Base-by-base conservation (phyloP, 2,797 vertebrate genomes). In the Paguma larvata region DNA sequence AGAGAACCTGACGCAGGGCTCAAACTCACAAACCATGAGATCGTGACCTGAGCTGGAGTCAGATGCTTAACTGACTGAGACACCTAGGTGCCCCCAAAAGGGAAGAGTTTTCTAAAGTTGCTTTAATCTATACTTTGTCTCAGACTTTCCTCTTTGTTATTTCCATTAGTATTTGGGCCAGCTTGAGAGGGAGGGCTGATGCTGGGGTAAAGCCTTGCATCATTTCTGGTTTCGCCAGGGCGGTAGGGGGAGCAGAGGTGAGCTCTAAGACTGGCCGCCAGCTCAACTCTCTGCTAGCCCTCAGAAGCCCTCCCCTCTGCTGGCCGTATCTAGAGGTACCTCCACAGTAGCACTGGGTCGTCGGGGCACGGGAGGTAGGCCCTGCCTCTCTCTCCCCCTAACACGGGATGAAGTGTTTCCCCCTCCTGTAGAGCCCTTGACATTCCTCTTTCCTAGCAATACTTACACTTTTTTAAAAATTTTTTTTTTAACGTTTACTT, bases 81-180 rank as follows among this genome's bases (percentile, higher is more conserved):
- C 19, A 59, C 21, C 56, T 21, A 59, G 21, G 56, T 8, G 3
- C 56, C 19, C 21, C 8, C 46, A 83, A 85, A 83, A 70, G 25
- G 68, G 65, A 14, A 41, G 38, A 1, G 19, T 68, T 94, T 83
- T 63, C 83, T 89, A 75, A 93, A 92, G 77, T n/a, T 88, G 53
- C 41, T 82, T 77, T 77, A 84, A 91, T 65, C 15, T 34, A 68
- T 41, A 73, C 59, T 62, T 87, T 83, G 23, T 68, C 70, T 87
- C 51, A 32, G 84, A 67, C 16, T 83, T 85, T 89, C 85, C 56
- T 96, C 63, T 85, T 75, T 85, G 80, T 88, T 89, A 85, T 86
- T 87, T 89, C 83, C n/a, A 6, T 75, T 63, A 93, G 63, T 63
- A 13, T 51, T 62, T 62, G 86, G 38, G 34, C 70, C 67, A 32